Base-by-base conservation (phyloP, 2,113 vertebrate genomes). In the Hirundichthys speculiger region DNA sequence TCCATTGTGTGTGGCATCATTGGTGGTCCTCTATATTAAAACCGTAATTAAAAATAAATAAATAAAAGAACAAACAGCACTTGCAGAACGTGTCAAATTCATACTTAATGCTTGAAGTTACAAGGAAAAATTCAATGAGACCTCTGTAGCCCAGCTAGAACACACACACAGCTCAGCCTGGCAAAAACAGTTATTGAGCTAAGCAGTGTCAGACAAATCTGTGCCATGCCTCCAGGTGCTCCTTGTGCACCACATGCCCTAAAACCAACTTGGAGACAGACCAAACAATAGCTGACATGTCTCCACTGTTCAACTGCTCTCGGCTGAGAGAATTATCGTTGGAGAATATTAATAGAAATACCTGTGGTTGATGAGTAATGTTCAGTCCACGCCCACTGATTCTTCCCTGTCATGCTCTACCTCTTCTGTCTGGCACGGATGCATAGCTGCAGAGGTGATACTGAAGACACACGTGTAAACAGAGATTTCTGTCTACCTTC, bases 331-430 rank as follows among this genome's bases (percentile, higher is more conserved):
- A 34, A 13, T 65, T 52, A 41, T 69, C 66, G 81, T 72, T 87
- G 82, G 78, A 77, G 64, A 82, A 80, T 90, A 92, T 91, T 89
- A 86, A 89, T 92, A 91, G 90, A 91, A 86, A 90, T 88, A 84
- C 89, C 88, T 89, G 90, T 68, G 84, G 87, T 80, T 86, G 84
- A 78, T 87, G 86, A 89, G 76, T 68, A 80, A 86, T 78, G 77
- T 73, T 49, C 76, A 79, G 56, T 71, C 76, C 74, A 52, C 51
- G 72, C 56, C 53, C 15, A 7, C 64, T 63, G 56, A 49, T 71
- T 82, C 73, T 69, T 45, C 66, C 41, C 72, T 63, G 73, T 77
- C 77, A 79, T 79, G 75, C 81, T 67, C 69, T 64, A 34, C 41
- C 65, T 74, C 54, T 5, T 61, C 41, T 64, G 80, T 77, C 77